Evolutionary conservation across 2,888 invertebrate species (phyloP), one percentile per base, ranked within the genome.

Genomic region (Sceliomorpha sp.): DNA sequence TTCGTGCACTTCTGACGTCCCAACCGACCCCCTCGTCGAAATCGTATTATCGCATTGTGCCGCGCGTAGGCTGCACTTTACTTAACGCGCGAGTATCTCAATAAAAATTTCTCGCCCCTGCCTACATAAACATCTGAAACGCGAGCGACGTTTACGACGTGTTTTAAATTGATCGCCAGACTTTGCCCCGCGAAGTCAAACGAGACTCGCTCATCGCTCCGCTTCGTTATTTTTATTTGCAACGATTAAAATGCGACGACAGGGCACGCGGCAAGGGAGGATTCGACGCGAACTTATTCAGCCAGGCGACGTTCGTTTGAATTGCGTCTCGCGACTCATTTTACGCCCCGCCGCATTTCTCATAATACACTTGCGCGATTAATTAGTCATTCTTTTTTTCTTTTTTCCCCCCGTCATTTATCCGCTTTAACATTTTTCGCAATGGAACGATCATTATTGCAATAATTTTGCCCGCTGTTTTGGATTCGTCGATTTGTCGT

Each of bases 161-260:
- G 55, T n/a, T 55, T 67, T 60, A 60, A 67, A 55, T 60, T 60
- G 39, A 55, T 60, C 39, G 31, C 32, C 55, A 67, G 67, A 67
- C 48, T 60, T 55, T 55, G 55, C 44, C 48, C 67, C 55, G 59
- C 59, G 26, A 67, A 55, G 37, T 40, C 53, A 67, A 60, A 60
- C 67, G 55, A 60, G 58, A 48, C 48, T 27, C n/a, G 13, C 34
- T 45, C 66, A 40, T 36, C 29, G 26, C 36, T 14, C 42, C 53
- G 40, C 31, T 53, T 45, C 15, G 15, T 31, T 50, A 47, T 36
- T 40, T 59, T 60, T 60, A 27, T 67, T 60, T 67, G 47, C 48
- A 26, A n/a, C 26, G 55, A 60, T 58, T 55, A 47, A 67, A 50
- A 66, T 44, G 64, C 20, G n/a, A n/a, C n/a, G n/a, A n/a, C n/a